phyloP scores from a whole-genome alignment of 1,140 invertebrate species.

The Diabrotica virgifera region DNA sequence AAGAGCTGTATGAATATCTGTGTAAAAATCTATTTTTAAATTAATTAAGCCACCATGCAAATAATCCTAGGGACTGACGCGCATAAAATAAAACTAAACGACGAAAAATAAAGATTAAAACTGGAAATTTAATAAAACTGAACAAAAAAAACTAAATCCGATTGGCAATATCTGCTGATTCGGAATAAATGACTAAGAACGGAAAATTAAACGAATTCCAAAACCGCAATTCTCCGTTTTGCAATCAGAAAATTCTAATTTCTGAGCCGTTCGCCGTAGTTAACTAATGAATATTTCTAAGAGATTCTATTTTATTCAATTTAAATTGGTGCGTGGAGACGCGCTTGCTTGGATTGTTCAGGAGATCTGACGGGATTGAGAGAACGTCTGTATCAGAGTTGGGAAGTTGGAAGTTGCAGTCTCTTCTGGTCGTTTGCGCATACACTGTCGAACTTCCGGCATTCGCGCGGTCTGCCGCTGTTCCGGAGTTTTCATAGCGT shows the following conservation, averaged over 20 bases:
- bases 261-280: slow-evolving; percentile 2
- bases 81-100: too few relatives aligned
- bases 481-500: not conserved
- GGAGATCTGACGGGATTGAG: slow-evolving; percentile 4
- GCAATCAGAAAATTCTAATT: slow-evolving; percentile 8
- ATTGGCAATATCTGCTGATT: not conserved
- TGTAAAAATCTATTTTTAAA: too few relatives aligned
- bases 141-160: too few relatives aligned
- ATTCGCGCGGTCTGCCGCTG: slow-evolving; percentile 3
- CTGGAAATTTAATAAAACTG: too few relatives aligned
- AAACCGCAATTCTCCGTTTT: not conserved
- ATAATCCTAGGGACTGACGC: too few relatives aligned
- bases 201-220: not conserved
- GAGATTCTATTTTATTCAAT: not conserved
- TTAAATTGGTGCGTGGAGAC: slow-evolving; percentile 1
- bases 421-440: slow-evolving; percentile 21
- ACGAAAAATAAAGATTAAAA: too few relatives aligned
- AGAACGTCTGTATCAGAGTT: slow-evolving; percentile 17
- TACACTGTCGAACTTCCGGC: not conserved
- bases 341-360: not conserved
- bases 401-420: slow-evolving; percentile 25
- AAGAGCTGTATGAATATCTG: too few relatives aligned
- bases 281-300: slow-evolving; percentile 12
- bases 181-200: not conserved
- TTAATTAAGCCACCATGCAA: too few relatives aligned